These are phyloP conservation scores for Andinoacara biseriatus DNA, from an alignment of 2,113 vertebrate species.

Conservation along the genomic window DNA sequence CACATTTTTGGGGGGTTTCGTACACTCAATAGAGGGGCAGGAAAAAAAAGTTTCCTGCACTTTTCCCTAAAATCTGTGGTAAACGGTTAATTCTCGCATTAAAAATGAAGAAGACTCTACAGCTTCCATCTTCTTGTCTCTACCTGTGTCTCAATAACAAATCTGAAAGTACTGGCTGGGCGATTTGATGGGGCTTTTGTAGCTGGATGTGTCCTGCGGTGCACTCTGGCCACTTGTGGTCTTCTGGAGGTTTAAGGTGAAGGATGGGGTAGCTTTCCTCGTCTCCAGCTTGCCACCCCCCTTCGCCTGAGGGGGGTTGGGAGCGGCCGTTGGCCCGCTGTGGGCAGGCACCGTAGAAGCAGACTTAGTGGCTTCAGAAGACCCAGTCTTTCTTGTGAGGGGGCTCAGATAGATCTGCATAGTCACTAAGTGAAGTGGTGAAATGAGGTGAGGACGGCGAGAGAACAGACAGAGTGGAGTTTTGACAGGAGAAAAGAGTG, in stretches of 20 bases:
- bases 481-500: background rate
- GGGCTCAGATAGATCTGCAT: slow-evolving; percentile 86
- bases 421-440: slow-evolving; percentile 82
- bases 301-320: slow-evolving; percentile 2
- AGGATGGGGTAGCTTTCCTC: slow-evolving; percentile 60
- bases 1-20: background rate
- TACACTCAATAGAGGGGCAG: background rate
- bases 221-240: slow-evolving; percentile 72
- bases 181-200: slow-evolving; percentile 84
- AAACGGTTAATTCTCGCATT: background rate
- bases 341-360: slow-evolving; percentile 59
- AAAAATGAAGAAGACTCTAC: background rate
- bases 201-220: slow-evolving; percentile 72
- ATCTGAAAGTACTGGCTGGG: slow-evolving; percentile 87
- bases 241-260: slow-evolving; percentile 81
- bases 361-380: slow-evolving; percentile 71
- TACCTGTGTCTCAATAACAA: slow-evolving; percentile 70
- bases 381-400: slow-evolving; percentile 81
- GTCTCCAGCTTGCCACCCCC: slow-evolving; percentile 9
- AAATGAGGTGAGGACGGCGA: slow-evolving; percentile 52
- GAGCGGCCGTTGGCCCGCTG: slow-evolving; percentile 30
- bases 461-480: background rate
- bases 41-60: background rate
- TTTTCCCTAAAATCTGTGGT: background rate
- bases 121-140: rapidly evolving